These are phyloP conservation scores for Dunckerocampus dactyliophorus DNA, from an alignment of 2,113 vertebrate species.

Conservation along the genomic window DNA sequence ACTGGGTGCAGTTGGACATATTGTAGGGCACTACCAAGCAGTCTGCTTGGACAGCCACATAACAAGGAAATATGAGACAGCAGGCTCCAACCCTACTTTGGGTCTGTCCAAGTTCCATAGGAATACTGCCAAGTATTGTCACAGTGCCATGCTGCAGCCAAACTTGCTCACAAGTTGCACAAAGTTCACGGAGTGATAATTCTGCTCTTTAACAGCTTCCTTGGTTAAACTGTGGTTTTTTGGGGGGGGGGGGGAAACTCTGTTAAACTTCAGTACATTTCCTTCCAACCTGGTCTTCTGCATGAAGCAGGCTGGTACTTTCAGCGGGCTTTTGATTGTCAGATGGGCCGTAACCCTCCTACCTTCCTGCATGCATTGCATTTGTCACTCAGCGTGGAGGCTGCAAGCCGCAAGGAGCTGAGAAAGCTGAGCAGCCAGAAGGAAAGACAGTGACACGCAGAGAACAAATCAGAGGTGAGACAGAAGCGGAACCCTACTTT, in stretches of 20 bases:
- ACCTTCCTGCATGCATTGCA: conserved; percentile 30
- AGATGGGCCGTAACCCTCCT: conserved; percentile 57
- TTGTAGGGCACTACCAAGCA: conserved; percentile 17
- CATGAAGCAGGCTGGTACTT: conserved; percentile 18
- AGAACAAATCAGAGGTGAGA: conserved; percentile 21
- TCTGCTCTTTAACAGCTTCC: background rate
- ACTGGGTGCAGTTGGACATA: conserved; percentile 25
- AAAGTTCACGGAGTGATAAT: background rate
- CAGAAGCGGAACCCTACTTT: conserved; percentile 16
- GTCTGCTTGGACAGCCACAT: conserved; percentile 28
- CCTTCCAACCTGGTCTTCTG: conserved; percentile 20
- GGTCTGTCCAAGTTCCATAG: conserved; percentile 19
- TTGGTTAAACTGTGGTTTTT: background rate
- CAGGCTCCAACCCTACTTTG: conserved; percentile 10
- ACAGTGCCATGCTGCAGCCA: background rate
- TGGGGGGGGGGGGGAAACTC: conserved; percentile 11
- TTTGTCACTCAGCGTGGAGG: conserved; percentile 51
- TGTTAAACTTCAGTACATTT: conserved; percentile 14
- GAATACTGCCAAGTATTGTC: conserved; percentile 2
- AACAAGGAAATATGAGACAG: conserved; percentile 21
- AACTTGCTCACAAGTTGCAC: background rate
- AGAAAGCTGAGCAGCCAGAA: conserved; percentile 26
- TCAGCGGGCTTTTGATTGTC: conserved; percentile 57
- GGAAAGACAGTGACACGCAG: conserved; percentile 24
- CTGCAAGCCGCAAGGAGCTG: conserved; percentile 26